Evolutionary conservation across 1,140 invertebrate genomes (phyloP), one percentile per base, ranked within the genome.

Genomic region (Drosophila orosa): DNA sequence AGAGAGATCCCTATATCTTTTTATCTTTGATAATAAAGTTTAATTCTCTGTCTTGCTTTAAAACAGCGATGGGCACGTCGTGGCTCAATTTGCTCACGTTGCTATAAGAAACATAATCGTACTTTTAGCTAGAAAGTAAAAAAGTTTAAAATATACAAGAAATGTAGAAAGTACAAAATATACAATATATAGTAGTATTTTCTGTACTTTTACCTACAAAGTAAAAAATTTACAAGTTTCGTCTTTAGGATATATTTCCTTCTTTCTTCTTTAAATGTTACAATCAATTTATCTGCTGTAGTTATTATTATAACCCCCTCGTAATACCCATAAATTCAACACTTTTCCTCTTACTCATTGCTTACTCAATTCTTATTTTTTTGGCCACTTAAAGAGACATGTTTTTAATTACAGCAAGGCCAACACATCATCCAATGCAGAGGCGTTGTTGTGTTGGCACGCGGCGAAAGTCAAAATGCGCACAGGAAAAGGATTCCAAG

Each of bases 391-490:
- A 17, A 40, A 19, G 29, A 50, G 13, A 17, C 35, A 52, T 66
- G 35, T 50, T 54, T 65, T 68, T 66, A 68, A 67, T 65, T 65
- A 27, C 63, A 47, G 35, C 42, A 48, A 63, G 44, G 44, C 63
- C 63, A 67, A 42, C 44, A 50, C 65, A 42, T 48, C 27, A 42
- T 37, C 31, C 59, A 33, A 48, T 8, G 22, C 24, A 17, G 13
- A 17, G 35, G 19, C 71, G 29, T 25, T 71, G n/a, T 44, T 71
- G n/a, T 44, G n/a, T n/a, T 71, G 68, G 68, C 68, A 72, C 68
- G 68, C 66, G 71, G 72, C 72, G 71, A 74, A 74, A 74, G 72
- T 74, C 71, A 74, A 74, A 57, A 37, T 55, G 42, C 12, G 24
- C 17, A 15, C 25, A 29, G 24, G 22, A 74, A 74, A 74, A 74